Evolutionary conservation across 2,888 invertebrate species (phyloP), one percentile per base, ranked within the genome.

Genomic region (Timema cristinae): DNA sequence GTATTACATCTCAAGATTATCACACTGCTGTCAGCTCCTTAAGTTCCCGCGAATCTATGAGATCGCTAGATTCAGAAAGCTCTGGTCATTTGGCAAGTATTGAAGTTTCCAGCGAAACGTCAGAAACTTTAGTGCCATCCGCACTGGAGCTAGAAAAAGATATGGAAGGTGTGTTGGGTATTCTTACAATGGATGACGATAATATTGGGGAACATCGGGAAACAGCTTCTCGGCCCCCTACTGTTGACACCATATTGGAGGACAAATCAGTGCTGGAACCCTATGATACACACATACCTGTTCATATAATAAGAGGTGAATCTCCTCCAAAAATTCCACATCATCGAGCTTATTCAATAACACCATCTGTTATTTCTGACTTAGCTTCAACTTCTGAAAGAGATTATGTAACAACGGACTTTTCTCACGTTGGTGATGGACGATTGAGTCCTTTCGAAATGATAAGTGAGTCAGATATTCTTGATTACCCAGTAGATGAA

Each of bases 81-180:
- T 95, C 95, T 0, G 94, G 94, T 16, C 92, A 95, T 81, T 85
- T 95, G 72, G 94, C 92, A 0, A 95, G 95, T 79, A 89, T 95
- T 75, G 95, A 95, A 83, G 82, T 85, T 67, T 90, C 94, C 54
- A 96, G 96, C 51, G 97, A 97, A 82, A 82, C 87, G 8, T 96
- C 96, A 0, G 97, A 97, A 84, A 98, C 97, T 2, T 83, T 98
- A 9, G 91, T 98, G 10, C 94, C 96, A 13, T 96, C 97, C 4
- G 91, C 92, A 9, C 90, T 92, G 79, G 95, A 95, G 81, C 82
- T 91, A 68, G 90, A 91, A 79, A 89, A 90, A 77, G 91, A 91
- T 77, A 86, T 91, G 74, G 87, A 89, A 77, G 86, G 86, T 75
- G 87, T 86, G 50, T 86, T 87, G 67, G 86, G 86, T 8, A 63